Conservation (phyloP, 2,888 invertebrate genomes). For the Melieria crassipennis region DNA sequence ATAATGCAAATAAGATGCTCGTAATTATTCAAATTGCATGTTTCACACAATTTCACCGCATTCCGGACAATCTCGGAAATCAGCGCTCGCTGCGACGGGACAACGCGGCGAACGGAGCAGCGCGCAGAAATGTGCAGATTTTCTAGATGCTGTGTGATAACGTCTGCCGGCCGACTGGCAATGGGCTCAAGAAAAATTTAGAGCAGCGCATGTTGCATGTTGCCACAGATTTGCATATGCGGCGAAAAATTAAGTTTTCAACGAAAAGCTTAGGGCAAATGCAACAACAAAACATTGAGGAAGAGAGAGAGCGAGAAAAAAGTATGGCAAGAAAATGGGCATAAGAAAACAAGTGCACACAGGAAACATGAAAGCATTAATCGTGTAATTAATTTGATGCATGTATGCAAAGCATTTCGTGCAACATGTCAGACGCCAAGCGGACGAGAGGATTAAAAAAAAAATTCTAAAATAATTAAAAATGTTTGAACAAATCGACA, state of each 20-base stretch:
- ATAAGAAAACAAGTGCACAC: neutral
- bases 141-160: conserved; percentile 6
- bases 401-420: conserved; percentile 65
- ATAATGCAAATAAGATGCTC: conserved; percentile 55
- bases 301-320: neutral
- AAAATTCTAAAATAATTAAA: too few species aligned
- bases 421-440: conserved; percentile 55
- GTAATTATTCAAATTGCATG: conserved; percentile 64
- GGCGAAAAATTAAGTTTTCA: neutral
- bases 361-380: conserved; percentile 58
- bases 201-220: neutral
- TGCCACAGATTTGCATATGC: conserved; percentile 3
- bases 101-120: neutral
- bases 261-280: conserved; percentile 4
- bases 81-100: conserved; percentile 16
- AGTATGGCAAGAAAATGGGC: neutral
- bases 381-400: conserved; percentile 67
- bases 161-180: conserved; percentile 18
- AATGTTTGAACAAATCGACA: too few species aligned
- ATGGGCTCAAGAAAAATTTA: conserved; percentile 23
- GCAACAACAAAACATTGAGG: conserved; percentile 18
- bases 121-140: conserved; percentile 15
- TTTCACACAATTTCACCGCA: conserved; percentile 59
- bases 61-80: conserved; percentile 37
- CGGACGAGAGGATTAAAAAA: too few species aligned